phyloP scores from a whole-genome alignment of 2,113 vertebrate genomes.

The Aldabrachelys gigantea region DNA sequence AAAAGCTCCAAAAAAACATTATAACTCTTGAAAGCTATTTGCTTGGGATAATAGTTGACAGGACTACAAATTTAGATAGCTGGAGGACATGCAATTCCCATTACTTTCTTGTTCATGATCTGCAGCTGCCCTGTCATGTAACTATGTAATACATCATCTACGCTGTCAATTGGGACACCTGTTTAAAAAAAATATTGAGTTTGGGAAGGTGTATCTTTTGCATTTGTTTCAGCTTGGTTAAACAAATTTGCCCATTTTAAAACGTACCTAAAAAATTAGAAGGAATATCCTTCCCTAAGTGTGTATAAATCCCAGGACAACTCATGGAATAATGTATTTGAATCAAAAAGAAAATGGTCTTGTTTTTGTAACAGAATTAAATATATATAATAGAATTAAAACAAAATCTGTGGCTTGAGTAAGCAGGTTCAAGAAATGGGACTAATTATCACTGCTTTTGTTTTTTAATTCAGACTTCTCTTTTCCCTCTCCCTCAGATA shows the following conservation, averaged over 20 bases:
- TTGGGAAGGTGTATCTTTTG: not conserved
- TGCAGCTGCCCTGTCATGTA: not conserved
- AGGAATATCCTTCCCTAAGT: not conserved
- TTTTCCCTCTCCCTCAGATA: not conserved
- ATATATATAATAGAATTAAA: not conserved
- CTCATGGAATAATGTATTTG: not conserved
- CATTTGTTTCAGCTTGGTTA: not conserved
- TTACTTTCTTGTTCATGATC: not conserved
- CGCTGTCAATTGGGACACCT: not conserved
- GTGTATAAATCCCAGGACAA: not conserved
- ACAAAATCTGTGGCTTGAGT: not conserved
- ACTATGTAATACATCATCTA: not conserved
- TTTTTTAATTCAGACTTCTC: not conserved
- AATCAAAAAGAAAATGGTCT: not conserved
- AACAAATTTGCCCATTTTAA: not conserved
- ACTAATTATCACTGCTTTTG: not conserved
- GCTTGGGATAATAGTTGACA: not conserved
- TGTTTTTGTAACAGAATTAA: not conserved
- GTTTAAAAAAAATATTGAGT: not conserved
- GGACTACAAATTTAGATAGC: not conserved
- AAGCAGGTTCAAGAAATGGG: not conserved
- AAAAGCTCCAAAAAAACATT: not conserved
- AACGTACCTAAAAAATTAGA: not conserved
- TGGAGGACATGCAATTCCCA: not conserved
- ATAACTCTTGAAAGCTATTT: conserved; percentile 20